A percentile compares a stretch with the other conserved stretches of the same genome.
phyloP scores from a whole-genome alignment of 2,888 invertebrate species.

The Hermaeophaga mercurialis region DNA sequence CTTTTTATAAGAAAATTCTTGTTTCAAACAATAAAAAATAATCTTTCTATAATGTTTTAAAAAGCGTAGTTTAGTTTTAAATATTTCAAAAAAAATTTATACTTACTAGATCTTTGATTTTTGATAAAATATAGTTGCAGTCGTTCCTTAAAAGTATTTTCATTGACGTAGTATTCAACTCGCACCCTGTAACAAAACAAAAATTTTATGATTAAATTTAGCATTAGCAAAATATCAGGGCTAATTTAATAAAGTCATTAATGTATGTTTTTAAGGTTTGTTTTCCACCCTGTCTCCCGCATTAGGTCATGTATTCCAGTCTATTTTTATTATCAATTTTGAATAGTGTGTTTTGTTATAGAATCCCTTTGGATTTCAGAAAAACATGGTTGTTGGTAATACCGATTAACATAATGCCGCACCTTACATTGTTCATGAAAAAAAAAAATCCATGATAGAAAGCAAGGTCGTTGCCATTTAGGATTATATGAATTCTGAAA shows the following conservation, averaged over 20 bases:
- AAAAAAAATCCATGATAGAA: constrained; percentile 10
- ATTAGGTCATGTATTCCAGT: constrained; percentile 2
- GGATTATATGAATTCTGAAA: too few species aligned
- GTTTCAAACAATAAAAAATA: too few species aligned
- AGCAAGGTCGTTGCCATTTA: constrained; percentile 4
- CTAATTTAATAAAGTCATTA: too few species aligned
- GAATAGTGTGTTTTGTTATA: constrained; percentile 14
- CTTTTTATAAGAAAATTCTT: too few species aligned
- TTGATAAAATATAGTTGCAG: constrained; percentile 99
- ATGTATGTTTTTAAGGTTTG: too few species aligned
- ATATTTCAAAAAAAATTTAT: constrained; percentile 39
- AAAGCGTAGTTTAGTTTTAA: too few species aligned
- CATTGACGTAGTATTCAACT: constrained; percentile 99
- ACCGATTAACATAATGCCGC: constrained; percentile 6
- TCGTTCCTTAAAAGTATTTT: constrained; percentile 98
- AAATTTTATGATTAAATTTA: too few species aligned
- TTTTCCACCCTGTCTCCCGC: too few species aligned
- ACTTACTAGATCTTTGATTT: constrained; percentile 99
- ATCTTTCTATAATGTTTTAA: too few species aligned
- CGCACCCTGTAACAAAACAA: constrained; percentile 86
- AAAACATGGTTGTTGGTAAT: not conserved
- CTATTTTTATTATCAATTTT: constrained; percentile 20
- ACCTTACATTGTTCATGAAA: constrained; percentile 10
- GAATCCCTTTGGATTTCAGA: constrained; percentile 11
- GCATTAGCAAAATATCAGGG: too few species aligned